These are phyloP conservation scores for Microtus richardsoni DNA, from an alignment of 2,113 vertebrate species.

Conservation along the genomic window DNA sequence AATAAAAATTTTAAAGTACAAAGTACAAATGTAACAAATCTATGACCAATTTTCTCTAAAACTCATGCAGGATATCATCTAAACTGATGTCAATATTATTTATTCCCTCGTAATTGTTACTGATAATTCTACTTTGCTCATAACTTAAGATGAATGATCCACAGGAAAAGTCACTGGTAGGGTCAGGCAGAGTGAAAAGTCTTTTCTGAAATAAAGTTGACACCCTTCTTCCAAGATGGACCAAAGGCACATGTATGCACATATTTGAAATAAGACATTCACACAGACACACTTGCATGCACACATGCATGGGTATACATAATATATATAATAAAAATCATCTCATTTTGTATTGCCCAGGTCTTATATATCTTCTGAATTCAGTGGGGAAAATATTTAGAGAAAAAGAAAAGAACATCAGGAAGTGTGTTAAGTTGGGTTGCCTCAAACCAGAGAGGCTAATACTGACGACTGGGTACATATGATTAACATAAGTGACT, in stretches of 20 bases:
- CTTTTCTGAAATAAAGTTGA: neutral
- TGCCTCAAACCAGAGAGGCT: neutral
- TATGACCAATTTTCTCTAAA: neutral
- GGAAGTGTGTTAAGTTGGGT: neutral
- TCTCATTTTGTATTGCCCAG: neutral
- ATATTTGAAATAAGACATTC: neutral
- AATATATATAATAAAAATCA: neutral
- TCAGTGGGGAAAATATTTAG: neutral
- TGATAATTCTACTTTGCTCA: neutral
- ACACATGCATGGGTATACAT: too few species aligned
- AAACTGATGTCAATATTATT: conserved; percentile 40
- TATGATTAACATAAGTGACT: neutral
- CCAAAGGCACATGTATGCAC: neutral
- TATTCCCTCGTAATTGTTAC: neutral
- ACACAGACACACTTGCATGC: too few species aligned
- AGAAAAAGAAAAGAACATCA: neutral
- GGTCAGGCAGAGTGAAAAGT: neutral
- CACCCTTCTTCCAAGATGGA: neutral
- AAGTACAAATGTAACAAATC: neutral
- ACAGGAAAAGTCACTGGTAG: neutral
- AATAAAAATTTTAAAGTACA: neutral
- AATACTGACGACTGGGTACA: neutral
- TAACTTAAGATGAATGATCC: conserved; percentile 2
- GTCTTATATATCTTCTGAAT: neutral
- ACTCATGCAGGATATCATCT: neutral